phyloP scores from a whole-genome alignment of 2,113 vertebrate genomes.

The Ursus arctos region DNA sequence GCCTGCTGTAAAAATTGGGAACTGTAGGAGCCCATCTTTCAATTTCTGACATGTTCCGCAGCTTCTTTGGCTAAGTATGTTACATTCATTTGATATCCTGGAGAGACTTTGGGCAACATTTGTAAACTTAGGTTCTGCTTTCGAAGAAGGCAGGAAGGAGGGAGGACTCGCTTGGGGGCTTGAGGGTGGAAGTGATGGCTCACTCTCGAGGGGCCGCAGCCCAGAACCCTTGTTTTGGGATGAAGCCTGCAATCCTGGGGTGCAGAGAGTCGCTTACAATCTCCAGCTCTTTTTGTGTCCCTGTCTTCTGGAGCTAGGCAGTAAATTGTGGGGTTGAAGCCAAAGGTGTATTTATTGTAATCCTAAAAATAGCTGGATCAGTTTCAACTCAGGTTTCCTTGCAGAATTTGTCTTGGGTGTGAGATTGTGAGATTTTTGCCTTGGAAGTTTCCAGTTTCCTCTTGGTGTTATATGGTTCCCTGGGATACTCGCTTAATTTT shows the following conservation, averaged over 20 bases:
- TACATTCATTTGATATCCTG: background rate
- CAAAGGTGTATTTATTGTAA: conserved; percentile 33
- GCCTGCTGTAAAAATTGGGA: background rate
- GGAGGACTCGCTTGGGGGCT: background rate
- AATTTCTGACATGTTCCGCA: background rate
- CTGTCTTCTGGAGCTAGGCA: background rate
- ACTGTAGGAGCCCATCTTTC: background rate
- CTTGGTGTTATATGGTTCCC: background rate
- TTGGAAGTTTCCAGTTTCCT: background rate
- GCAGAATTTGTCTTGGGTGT: background rate
- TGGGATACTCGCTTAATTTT: background rate
- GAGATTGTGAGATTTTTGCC: conserved; percentile 4
- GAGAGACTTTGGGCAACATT: background rate
- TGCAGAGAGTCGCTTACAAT: background rate
- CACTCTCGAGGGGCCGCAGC: background rate
- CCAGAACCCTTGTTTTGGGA: background rate
- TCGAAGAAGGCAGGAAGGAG: background rate
- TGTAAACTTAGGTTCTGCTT: background rate
- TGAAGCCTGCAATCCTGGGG: background rate
- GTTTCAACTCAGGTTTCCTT: conserved; percentile 4
- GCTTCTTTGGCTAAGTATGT: background rate
- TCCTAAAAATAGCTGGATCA: background rate
- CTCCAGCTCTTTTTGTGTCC: background rate
- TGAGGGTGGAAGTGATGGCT: background rate
- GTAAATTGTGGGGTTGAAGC: background rate